These are phyloP conservation scores for Acestrorhynchus altus DNA, from an alignment of 2,797 vertebrate genomes.

Conservation along the genomic window DNA sequence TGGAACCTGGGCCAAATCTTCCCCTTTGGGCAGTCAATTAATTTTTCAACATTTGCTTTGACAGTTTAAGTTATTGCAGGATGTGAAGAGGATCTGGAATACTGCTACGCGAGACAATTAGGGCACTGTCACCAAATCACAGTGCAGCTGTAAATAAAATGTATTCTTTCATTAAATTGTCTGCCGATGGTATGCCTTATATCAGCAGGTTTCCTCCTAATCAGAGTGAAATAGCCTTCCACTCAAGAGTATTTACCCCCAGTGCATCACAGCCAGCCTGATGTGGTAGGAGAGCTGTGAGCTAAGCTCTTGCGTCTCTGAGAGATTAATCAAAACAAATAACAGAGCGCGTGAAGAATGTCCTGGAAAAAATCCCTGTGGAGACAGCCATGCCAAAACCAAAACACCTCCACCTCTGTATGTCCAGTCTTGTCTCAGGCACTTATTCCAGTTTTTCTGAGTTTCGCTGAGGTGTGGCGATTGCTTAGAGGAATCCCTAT, in stretches of 20 bases:
- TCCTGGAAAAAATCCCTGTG: constrained; percentile 55
- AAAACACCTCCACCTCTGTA: constrained; percentile 53
- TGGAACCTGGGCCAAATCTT: background rate
- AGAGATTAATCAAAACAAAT: constrained; percentile 61
- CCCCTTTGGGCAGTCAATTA: background rate
- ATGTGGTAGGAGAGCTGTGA: constrained; percentile 33
- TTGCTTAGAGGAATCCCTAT: constrained; percentile 43
- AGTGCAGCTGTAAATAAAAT: constrained; percentile 1
- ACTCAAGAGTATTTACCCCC: constrained; percentile 21
- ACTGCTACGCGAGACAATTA: background rate
- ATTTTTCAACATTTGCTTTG: constrained; percentile 1
- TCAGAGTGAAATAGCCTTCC: constrained; percentile 20
- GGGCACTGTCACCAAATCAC: background rate
- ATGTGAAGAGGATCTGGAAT: background rate
- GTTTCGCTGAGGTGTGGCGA: constrained; percentile 37
- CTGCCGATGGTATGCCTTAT: background rate
- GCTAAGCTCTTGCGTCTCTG: constrained; percentile 43
- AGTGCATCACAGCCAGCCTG: constrained; percentile 29
- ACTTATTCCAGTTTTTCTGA: constrained; percentile 24
- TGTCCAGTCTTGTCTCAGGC: constrained; percentile 58
- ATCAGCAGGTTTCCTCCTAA: background rate
- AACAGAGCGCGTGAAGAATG: constrained; percentile 58
- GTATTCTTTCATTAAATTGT: constrained; percentile 6
- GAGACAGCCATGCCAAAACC: constrained; percentile 55
- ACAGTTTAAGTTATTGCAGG: background rate